Base-by-base conservation (phyloP, 2,888 invertebrate genomes). In the Galeruca laticollis region DNA sequence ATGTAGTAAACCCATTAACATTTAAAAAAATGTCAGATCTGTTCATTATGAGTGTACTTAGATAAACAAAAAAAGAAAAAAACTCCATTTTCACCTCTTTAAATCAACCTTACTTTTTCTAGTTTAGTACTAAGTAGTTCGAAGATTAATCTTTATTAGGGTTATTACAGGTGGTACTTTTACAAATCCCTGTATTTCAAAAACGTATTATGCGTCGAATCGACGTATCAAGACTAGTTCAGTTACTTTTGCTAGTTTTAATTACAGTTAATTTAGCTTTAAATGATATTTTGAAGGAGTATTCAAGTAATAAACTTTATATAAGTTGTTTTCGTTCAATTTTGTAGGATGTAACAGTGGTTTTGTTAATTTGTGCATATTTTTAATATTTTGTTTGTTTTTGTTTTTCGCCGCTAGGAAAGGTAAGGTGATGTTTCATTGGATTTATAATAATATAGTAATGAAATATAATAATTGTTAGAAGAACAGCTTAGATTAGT, bases 401-500 rank as follows among this genome's bases (percentile, higher is more conserved):
- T 62, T 56, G 26, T 60, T 72, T 71, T 74, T 63, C 69, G 73
- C 71, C 66, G 57, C 33, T 74, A 72, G 77, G 70, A 76, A 73
- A 77, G 77, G 78, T 77, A 77, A 78, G 76, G 76, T 77, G 72
- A 57, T 57, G 69, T 76, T 75, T 77, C 71, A 76, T 72, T 74
- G 70, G 75, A 79, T 76, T 76, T 79, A 80, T 78, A 75, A 79
- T 76, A 76, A 76, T 74, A 77, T 79, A 79, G 80, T 80, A 78
- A 75, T 73, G 64, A 79, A 79, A 74, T 78, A 80, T 81, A 83
- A 82, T 84, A 84, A 84, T 84, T 84, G 84, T 85, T 85, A 85
- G 84, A 80, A 82, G 79, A 80, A 82, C 82, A 83, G 82, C 83
- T 84, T 83, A 83, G 84, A 81, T 78, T 81, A 84, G 83, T 84